Evolutionary conservation across 2,888 invertebrate species (phyloP), one percentile per base, ranked within the genome.

Genomic region (Sialis lutaria): DNA sequence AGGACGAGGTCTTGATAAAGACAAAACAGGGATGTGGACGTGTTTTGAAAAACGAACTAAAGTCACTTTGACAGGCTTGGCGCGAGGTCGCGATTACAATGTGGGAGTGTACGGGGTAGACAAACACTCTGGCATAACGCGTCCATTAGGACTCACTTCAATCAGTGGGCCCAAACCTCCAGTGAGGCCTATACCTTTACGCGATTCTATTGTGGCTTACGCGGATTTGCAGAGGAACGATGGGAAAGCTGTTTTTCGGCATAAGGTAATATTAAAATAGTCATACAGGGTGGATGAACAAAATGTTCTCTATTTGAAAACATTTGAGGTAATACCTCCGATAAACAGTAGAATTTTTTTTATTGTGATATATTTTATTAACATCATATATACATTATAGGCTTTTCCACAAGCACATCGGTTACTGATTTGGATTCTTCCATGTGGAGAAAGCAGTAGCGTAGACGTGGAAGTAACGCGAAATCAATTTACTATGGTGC

Each of bases 91-190:
- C 58, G 51, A 58, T 31, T 76, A 75, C 55, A 70, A 65, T 56
- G 65, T 75, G 47, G 69, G 73, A 55, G 63, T 75, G 12, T 75
- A 73, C 57, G 70, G 71, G 3, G 62, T 69, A 22, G 69, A 74
- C 54, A 62, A 57, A 41, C 59, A 62, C 40, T 69, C 71, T 5
- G 70, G 72, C 51, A 61, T 69, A 33, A 70, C 69, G 9, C 68
- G 69, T 50, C 64, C 67, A 1, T 72, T 70, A 53, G 67, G 64
- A n/a, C 65, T 67, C 6, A 59, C 62, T 2, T 60, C 58, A 5
- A 55, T 63, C 10, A 58, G 58, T 51, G 68, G 22, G 22, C 22
- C 22, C 2, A 22, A 22, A 22, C 22, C 22, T 22, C 22, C 22
- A 22, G 22, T 22, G 4, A 61, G 61, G 51, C 61, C 60, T 6